Conservation (phyloP, 2,113 vertebrate species). For the Mesocricetus auratus region DNA sequence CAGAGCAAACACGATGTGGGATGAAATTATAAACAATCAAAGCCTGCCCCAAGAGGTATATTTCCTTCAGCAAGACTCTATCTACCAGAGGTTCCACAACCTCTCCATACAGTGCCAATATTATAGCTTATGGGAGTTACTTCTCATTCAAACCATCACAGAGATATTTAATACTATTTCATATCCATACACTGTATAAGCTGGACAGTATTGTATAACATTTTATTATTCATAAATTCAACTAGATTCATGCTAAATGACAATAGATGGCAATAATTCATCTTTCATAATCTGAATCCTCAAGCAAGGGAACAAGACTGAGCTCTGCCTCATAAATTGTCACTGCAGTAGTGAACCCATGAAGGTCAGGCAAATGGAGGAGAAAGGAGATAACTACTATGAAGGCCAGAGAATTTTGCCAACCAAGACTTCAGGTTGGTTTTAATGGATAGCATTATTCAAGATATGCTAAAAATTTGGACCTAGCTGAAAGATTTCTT, state of each 20-base stretch:
- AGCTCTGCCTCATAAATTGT: neutral
- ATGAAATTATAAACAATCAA: neutral
- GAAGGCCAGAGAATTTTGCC: neutral
- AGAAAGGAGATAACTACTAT: neutral
- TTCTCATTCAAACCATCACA: neutral
- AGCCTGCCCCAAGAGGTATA: neutral
- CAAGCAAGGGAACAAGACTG: neutral
- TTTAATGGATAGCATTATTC: neutral
- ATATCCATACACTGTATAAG: neutral
- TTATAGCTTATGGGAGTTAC: too few species aligned
- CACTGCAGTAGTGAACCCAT: neutral
- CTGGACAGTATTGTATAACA: neutral
- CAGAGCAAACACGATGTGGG: neutral
- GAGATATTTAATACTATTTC: slow-evolving; percentile 38
- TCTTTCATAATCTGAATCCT: slow-evolving; percentile 33
- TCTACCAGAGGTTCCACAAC: neutral
- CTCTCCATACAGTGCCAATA: neutral
- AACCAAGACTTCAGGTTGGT: neutral
- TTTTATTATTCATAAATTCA: slow-evolving; percentile 16
- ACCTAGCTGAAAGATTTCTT: slow-evolving; percentile 15
- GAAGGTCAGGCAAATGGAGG: neutral
- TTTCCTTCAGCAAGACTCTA: neutral
- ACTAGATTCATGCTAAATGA: slow-evolving; percentile 15
- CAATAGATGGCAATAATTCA: neutral
- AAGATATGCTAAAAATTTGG: neutral